These are phyloP conservation scores for Ammospiza caudacuta DNA, from an alignment of 2,113 vertebrate genomes.

Conservation along the genomic window DNA sequence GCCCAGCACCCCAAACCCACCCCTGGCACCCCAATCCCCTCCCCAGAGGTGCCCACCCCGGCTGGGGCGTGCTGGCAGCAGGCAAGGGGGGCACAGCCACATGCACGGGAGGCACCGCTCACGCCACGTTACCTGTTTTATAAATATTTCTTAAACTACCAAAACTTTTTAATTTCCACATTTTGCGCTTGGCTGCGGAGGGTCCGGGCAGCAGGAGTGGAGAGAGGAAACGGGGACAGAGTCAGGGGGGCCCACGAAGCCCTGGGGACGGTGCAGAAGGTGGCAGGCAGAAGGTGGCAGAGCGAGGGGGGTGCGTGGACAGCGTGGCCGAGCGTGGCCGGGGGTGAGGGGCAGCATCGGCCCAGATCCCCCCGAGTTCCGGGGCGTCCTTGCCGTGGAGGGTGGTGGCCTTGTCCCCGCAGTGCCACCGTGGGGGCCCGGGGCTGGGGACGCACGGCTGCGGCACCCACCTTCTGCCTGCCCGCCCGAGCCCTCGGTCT, in stretches of 20 bases:
- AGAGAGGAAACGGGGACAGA: slow-evolving; percentile 47
- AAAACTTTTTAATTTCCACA: slow-evolving; percentile 99
- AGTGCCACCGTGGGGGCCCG: accelerated
- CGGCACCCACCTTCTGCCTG: slow-evolving; percentile 90
- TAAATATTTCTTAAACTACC: slow-evolving; percentile 99
- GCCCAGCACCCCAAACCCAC: background rate
- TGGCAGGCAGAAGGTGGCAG: background rate
- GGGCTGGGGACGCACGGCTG: accelerated
- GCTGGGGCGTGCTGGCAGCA: background rate
- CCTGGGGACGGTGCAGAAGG: background rate
- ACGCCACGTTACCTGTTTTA: slow-evolving; percentile 92
- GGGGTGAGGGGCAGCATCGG: background rate
- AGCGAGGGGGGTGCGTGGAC: background rate
- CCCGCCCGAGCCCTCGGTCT: slow-evolving; percentile 85
- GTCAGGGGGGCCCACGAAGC: background rate
- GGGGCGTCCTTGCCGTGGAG: background rate
- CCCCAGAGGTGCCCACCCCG: background rate
- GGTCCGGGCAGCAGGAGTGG: slow-evolving; percentile 71
- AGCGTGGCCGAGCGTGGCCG: background rate
- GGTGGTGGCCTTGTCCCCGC: accelerated
- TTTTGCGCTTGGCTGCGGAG: slow-evolving; percentile 98
- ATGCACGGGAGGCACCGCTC: slow-evolving; percentile 38
- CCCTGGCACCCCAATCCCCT: background rate
- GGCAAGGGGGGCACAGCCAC: slow-evolving; percentile 57
- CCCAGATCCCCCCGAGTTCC: accelerated